phyloP scores from a whole-genome alignment of 2,113 vertebrate species.

The Daphoenositta chrysoptera region DNA sequence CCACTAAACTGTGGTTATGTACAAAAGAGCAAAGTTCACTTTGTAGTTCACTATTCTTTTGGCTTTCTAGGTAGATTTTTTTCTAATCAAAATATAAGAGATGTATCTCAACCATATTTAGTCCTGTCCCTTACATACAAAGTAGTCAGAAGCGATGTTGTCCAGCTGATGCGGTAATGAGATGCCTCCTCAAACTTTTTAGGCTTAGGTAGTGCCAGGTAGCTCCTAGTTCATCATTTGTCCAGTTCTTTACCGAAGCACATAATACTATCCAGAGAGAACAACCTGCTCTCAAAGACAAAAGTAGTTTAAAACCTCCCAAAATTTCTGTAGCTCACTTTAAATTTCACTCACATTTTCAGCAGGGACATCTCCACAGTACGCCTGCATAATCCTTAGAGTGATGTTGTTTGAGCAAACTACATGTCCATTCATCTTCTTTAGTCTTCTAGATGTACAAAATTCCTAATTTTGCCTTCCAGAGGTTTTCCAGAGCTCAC shows the following conservation, averaged over 20 bases:
- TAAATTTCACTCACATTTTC: background rate
- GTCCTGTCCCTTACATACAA: background rate
- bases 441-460: background rate
- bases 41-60: background rate
- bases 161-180: background rate
- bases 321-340: background rate
- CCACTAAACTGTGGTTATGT: background rate
- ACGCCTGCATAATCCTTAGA: rapidly evolving
- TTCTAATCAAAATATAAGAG: background rate
- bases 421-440: background rate
- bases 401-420: background rate
- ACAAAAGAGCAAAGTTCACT: background rate
- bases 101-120: background rate
- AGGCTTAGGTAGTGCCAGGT: background rate
- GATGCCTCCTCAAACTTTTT: background rate
- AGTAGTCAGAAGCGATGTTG: background rate
- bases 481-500: background rate
- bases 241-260: background rate
- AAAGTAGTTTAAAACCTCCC: background rate
- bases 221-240: background rate
- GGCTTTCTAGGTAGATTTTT: background rate
- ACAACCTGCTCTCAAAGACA: background rate
- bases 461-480: background rate
- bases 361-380: background rate
- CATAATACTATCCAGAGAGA: background rate